Conservation (phyloP, 2,888 invertebrate species). For the Heptascelio sp. region DNA sequence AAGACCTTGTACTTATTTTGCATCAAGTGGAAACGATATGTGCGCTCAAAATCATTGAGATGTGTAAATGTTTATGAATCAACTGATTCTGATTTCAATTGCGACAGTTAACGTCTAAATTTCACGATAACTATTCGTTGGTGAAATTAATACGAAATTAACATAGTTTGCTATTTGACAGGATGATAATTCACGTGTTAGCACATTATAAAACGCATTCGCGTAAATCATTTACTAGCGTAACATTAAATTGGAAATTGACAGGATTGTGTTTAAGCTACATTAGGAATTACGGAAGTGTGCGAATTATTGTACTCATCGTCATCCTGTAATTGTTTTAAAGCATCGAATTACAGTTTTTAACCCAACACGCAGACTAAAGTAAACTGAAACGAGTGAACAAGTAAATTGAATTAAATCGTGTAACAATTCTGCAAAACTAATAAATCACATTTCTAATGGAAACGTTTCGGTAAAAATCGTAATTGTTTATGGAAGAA, state of each 20-base stretch:
- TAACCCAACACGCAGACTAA: too few relatives aligned
- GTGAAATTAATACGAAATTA: slow-evolving; percentile 57
- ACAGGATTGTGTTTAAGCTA: slow-evolving; percentile 58
- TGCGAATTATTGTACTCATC: slow-evolving; percentile 27
- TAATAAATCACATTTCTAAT: too few relatives aligned
- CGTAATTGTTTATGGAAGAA: too few relatives aligned
- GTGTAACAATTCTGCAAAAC: too few relatives aligned
- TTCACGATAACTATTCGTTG: slow-evolving; percentile 49
- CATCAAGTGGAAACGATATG: too few relatives aligned
- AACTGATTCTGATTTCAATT: slow-evolving; percentile 14
- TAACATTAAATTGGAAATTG: slow-evolving; percentile 62
- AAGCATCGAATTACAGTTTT: too few relatives aligned
- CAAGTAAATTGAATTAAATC: too few relatives aligned
- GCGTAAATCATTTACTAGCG: slow-evolving; percentile 59
- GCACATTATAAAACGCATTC: slow-evolving; percentile 52
- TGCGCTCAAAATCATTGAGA: too few relatives aligned
- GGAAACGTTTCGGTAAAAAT: too few relatives aligned
- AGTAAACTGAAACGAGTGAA: too few relatives aligned
- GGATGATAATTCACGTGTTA: slow-evolving; percentile 58
- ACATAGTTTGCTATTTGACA: slow-evolving; percentile 52
- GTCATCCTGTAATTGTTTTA: background rate
- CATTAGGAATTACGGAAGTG: slow-evolving; percentile 33
- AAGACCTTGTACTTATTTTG: too few relatives aligned
- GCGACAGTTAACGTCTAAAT: slow-evolving; percentile 48
- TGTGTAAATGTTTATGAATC: slow-evolving; percentile 5